phyloP scores from a whole-genome alignment of 2,797 vertebrate species.

The Pangasius djambal region DNA sequence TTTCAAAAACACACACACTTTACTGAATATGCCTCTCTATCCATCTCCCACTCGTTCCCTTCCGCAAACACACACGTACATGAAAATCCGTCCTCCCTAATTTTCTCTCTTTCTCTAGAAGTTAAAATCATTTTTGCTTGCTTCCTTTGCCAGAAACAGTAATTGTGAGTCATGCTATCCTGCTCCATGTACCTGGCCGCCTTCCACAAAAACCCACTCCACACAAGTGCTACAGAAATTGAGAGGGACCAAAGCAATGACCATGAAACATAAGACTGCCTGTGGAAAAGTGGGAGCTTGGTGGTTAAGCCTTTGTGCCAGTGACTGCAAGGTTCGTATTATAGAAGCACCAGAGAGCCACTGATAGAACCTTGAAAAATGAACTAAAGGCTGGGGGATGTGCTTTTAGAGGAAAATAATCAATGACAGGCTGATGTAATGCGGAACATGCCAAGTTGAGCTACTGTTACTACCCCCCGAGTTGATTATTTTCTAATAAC shows the following conservation, averaged over 20 bases:
- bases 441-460: not conserved
- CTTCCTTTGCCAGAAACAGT: slow-evolving; percentile 19
- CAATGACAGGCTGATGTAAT: not conserved
- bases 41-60: not conserved
- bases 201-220: slow-evolving; percentile 28
- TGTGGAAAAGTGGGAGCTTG: not conserved
- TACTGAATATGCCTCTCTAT: not conserved
- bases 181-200: slow-evolving; percentile 6
- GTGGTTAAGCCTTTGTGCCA: not conserved
- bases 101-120: slow-evolving; percentile 34
- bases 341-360: not conserved
- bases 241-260: slow-evolving; percentile 24
- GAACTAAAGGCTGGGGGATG: not conserved
- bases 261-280: not conserved
- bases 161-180: slow-evolving; percentile 55
- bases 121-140: not conserved
- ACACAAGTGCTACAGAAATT: slow-evolving; percentile 12
- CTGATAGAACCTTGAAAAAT: not conserved
- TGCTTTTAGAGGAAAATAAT: not conserved
- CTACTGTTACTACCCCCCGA: not conserved
- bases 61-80: not conserved
- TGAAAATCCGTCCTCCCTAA: slow-evolving; percentile 1
- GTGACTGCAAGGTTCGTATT: not conserved
- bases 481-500: not conserved
- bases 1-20: not conserved